Percentiles rank a stretch among this genome's conserved stretches.
These are phyloP conservation scores for Telmatochromis sp. DNA, from an alignment of 2,113 vertebrate genomes.

Conservation along the genomic window DNA sequence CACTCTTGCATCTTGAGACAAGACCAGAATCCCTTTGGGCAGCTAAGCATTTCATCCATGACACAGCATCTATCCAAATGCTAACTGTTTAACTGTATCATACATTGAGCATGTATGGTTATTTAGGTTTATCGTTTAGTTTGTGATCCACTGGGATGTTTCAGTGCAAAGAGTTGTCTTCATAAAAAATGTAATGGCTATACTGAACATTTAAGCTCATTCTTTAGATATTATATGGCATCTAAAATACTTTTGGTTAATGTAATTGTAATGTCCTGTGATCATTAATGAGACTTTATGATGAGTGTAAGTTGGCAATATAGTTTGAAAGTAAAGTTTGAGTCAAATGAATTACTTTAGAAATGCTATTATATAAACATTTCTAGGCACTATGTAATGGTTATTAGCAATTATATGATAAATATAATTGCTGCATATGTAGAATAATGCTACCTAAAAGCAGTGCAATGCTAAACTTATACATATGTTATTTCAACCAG, in stretches of 20 bases:
- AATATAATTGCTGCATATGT: background rate
- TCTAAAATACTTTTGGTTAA: background rate
- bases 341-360: background rate
- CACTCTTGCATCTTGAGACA: background rate
- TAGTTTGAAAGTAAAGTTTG: background rate
- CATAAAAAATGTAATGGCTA: background rate
- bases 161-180: background rate
- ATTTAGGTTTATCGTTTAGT: background rate
- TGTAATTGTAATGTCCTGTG: background rate
- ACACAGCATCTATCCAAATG: background rate
- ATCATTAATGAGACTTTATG: background rate
- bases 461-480: background rate
- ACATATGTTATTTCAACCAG: background rate
- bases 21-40: background rate
- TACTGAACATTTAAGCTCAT: background rate
- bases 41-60: background rate
- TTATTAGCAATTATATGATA: background rate
- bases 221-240: background rate
- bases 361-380: background rate
- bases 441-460: background rate
- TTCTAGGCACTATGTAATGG: background rate
- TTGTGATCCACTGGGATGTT: background rate
- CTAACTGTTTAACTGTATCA: background rate
- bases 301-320: background rate
- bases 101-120: background rate